A percentile compares a stretch with the other conserved stretches of the same genome.
Evolutionary conservation across 2,113 vertebrate genomes (phyloP).

Genomic region (Mesoclemmys tuberculata): DNA sequence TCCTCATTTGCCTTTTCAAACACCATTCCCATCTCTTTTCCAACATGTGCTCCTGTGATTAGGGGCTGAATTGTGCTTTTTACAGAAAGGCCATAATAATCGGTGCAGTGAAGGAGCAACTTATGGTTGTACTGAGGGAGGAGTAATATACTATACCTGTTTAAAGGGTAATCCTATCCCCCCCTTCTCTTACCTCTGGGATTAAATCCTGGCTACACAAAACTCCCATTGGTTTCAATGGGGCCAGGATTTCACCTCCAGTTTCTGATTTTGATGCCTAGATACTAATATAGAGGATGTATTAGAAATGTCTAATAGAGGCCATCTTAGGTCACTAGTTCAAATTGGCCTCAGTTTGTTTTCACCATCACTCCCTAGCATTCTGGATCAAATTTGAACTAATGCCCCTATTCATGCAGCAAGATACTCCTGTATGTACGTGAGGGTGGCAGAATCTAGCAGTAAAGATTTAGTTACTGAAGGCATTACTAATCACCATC

Average conservation of each 20-base stretch:
- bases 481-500: not conserved
- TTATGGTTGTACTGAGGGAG: not conserved
- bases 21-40: not conserved
- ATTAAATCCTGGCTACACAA: not conserved
- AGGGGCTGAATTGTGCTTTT: rapidly evolving
- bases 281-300: not conserved
- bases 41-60: rapidly evolving
- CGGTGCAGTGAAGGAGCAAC: not conserved
- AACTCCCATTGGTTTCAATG: not conserved
- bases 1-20: not conserved
- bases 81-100: not conserved
- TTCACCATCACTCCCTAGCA: not conserved
- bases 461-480: slow-evolving; percentile 15
- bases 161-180: rapidly evolving
- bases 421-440: not conserved
- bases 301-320: not conserved
- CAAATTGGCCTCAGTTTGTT: not conserved
- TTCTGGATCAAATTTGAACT: not conserved
- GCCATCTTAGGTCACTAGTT: not conserved
- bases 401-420: not conserved
- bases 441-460: not conserved
- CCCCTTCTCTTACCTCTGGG: not conserved
- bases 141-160: not conserved
- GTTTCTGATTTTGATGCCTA: not conserved
- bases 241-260: not conserved